Evolutionary conservation across 2,797 vertebrate species (phyloP), one percentile per base, ranked within the genome.

Genomic region (Petrocephalus sullivani): DNA sequence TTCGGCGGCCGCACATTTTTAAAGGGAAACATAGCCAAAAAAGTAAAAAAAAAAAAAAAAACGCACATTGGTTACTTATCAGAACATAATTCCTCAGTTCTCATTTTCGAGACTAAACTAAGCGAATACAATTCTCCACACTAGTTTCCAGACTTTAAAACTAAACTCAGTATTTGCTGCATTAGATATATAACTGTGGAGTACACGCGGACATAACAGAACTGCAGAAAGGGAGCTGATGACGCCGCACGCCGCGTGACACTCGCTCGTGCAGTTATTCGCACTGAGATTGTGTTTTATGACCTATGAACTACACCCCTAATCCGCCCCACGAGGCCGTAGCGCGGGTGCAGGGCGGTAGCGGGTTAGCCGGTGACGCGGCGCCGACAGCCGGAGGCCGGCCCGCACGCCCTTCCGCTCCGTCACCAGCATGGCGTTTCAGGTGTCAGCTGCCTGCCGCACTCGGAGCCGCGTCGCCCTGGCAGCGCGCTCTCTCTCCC

Each of bases 381-480:
- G 64, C 23, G 37, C 67, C 53, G 81, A 71, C 41, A 89, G 87
- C 14, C 5, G 10, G 21, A 21, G 33, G 51, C 41, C 84, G 56
- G 61, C 53, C 33, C 56, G 75, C 21, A n/a, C 49, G 60, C 19
- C 2, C 78, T 51, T 53, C 16, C 1, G 53, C 0, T 85, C 51
- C 7, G 71, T 87, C 64, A 37, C 81, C 41, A 87, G 21, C 89
- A 96, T 96, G 95, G 93, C 92, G 85, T 91, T 90, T 90, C 93
- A 91, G 67, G 89, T 94, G 60, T 91, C 93, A 90, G 90, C 94
- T 4, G 81, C 92, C 61, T 89, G 92, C 88, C 86, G 64, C 23
- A 0, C 92, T 86, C 90, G 91, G 91, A 58, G 56, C 87, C 89
- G 91, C 0, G 71, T 84, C 33, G 19, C 81, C 49, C 41, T 90